phyloP scores from a whole-genome alignment of 2,888 invertebrate species.

The Quadroppia sp. region DNA sequence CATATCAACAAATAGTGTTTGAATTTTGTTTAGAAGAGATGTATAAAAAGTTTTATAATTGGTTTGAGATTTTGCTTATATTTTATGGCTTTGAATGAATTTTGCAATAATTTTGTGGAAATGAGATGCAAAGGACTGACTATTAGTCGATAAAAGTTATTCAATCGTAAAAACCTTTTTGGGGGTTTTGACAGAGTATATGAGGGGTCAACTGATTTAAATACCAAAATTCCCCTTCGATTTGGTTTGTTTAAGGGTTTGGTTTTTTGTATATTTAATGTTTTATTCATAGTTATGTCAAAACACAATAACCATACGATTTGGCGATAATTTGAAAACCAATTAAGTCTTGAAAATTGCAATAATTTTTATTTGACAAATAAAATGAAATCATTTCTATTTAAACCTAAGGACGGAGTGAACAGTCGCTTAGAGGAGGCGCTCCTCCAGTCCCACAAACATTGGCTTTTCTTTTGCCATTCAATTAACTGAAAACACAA shows the following conservation, averaged over 20 bases:
- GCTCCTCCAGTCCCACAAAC: constrained; percentile 16
- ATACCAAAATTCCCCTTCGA: background rate
- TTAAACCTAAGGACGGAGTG: background rate
- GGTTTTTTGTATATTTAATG: background rate
- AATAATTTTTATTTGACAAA: constrained; percentile 28
- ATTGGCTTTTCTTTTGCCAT: constrained; percentile 17
- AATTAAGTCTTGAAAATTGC: constrained; percentile 1
- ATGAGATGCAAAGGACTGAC: background rate
- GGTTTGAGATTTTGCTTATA: background rate
- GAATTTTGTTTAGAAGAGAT: too few relatives aligned
- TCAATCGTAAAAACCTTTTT: background rate
- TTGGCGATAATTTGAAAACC: background rate
- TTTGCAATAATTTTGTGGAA: background rate
- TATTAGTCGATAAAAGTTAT: constrained; percentile 12
- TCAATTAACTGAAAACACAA: constrained; percentile 25
- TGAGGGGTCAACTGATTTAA: background rate
- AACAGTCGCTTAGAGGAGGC: constrained; percentile 5
- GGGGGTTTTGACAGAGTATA: background rate
- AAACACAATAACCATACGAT: constrained; percentile 4
- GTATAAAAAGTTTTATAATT: too few relatives aligned
- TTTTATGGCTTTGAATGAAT: background rate
- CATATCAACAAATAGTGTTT: too few relatives aligned
- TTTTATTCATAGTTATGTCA: constrained; percentile 1
- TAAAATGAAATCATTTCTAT: background rate
- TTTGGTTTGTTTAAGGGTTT: background rate